A percentile compares a stretch with the other conserved stretches of the same genome.
These are phyloP conservation scores for Brachionus sp. DNA, from an alignment of 1,140 invertebrate species.

Conservation along the genomic window DNA sequence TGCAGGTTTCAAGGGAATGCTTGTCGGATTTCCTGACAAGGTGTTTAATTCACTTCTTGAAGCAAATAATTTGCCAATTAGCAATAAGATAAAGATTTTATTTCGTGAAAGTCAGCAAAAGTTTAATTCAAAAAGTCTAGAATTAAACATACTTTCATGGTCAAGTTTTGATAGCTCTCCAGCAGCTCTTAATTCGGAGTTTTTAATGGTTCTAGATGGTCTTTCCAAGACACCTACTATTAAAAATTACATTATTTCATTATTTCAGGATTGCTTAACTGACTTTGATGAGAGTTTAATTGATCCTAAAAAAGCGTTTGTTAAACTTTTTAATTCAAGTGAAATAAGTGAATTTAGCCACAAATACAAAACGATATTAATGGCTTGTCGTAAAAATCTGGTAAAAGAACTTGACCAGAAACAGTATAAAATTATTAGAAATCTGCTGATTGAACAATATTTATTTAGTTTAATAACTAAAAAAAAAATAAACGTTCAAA, in stretches of 20 bases:
- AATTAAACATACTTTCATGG: conserved; percentile 13
- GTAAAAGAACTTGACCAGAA: not conserved
- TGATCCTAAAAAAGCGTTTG: not conserved
- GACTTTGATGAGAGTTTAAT: conserved; percentile 2
- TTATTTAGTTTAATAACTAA: not conserved
- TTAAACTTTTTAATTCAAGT: not conserved
- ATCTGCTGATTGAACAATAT: not conserved
- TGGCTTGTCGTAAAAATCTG: conserved; percentile 10
- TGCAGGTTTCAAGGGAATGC: conserved; percentile 8
- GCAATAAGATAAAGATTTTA: not conserved
- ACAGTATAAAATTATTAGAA: conserved; percentile 22
- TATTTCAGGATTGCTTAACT: not conserved
- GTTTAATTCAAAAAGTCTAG: not conserved
- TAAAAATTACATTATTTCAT: not conserved
- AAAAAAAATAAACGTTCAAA: not conserved
- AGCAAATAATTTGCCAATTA: not conserved
- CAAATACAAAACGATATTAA: conserved; percentile 4
- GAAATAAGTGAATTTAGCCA: not conserved
- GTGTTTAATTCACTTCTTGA: not conserved
- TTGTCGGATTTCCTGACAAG: not conserved
- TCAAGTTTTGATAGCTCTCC: not conserved
- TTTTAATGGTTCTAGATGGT: conserved; percentile 25
- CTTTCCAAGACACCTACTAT: not conserved
- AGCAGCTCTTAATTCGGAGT: not conserved
- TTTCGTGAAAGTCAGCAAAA: conserved; percentile 21